Evolutionary conservation across 2,113 vertebrate genomes (phyloP).

Genomic region (Mustela nigripes): DNA sequence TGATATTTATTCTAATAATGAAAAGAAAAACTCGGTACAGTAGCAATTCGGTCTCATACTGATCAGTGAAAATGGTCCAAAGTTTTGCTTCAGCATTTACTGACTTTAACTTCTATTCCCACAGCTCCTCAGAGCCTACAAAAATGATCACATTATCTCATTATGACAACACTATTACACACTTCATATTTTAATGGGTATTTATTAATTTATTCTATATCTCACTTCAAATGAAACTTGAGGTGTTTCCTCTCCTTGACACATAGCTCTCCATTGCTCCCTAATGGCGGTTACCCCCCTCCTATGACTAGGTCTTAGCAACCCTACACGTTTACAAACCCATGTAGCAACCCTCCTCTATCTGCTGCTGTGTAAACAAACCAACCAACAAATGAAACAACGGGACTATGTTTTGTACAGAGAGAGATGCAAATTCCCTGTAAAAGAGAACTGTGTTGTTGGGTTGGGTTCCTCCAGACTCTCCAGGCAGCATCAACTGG

Average conservation of each 20-base stretch:
- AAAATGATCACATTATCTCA: background rate
- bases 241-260: background rate
- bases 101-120: slow-evolving; percentile 7
- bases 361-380: background rate
- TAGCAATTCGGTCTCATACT: background rate
- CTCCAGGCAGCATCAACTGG: slow-evolving; percentile 40
- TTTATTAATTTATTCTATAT: slow-evolving; percentile 5
- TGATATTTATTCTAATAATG: background rate
- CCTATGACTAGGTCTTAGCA: background rate
- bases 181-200: background rate
- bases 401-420: background rate
- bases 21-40: background rate
- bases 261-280: background rate
- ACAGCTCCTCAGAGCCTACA: background rate
- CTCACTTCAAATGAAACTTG: background rate
- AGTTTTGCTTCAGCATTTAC: background rate
- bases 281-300: background rate
- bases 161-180: background rate
- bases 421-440: slow-evolving; percentile 54
- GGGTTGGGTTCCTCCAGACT: background rate
- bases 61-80: background rate
- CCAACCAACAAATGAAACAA: background rate
- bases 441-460: slow-evolving; percentile 55
- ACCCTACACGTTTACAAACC: background rate
- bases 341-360: background rate